phyloP scores from a whole-genome alignment of 1,140 invertebrate genomes.

The Lepidotrigona ventralis region DNA sequence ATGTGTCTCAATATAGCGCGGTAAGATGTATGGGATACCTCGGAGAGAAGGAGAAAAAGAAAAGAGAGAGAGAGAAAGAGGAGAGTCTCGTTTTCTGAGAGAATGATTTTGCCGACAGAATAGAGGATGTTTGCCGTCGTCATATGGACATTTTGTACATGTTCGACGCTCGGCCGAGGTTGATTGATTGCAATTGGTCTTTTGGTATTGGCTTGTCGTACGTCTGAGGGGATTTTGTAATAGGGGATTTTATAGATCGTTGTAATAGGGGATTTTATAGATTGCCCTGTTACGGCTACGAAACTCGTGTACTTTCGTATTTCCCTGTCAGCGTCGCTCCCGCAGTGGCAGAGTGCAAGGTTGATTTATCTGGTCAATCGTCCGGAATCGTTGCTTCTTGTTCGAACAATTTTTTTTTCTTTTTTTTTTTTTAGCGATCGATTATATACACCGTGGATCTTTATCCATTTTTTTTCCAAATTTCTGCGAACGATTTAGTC shows the following conservation, averaged over 20 bases:
- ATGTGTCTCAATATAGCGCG: conserved; percentile 74
- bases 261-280: conserved; percentile 3
- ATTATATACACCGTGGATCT: too few relatives aligned
- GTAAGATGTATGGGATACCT: conserved; percentile 17
- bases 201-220: conserved; percentile 64
- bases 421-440: neutral
- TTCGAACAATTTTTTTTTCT: neutral
- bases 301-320: neutral
- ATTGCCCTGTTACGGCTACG: conserved; percentile 1
- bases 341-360: neutral
- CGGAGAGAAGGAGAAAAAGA: neutral
- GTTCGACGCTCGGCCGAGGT: conserved; percentile 4
- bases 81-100: conserved; percentile 17
- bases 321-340: neutral
- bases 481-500: too few relatives aligned
- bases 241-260: neutral
- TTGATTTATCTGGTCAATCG: conserved; percentile 5
- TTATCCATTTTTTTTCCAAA: too few relatives aligned
- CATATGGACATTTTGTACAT: conserved; percentile 8
- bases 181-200: conserved; percentile 43
- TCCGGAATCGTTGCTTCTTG: neutral
- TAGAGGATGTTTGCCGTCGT: conserved; percentile 32
- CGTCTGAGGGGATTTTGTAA: neutral
- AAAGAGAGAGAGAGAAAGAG: conserved; percentile 30
- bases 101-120: conserved; percentile 67